A percentile compares a stretch with the other conserved stretches of the same genome.
These are phyloP conservation scores for Hipparchia sbordonii DNA, from an alignment of 2,888 invertebrate genomes.

Conservation along the genomic window DNA sequence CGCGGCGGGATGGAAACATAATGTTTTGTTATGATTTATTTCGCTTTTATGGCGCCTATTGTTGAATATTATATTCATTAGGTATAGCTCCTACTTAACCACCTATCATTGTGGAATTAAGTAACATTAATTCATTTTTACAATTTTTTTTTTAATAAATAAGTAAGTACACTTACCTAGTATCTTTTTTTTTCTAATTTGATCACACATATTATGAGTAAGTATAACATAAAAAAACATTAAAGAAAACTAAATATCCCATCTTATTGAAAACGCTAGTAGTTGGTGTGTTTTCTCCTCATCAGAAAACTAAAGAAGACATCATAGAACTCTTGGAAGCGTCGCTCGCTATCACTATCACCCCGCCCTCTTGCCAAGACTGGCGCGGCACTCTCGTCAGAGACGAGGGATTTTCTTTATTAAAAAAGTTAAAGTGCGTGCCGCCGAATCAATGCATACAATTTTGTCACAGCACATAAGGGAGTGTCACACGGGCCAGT, in stretches of 20 bases:
- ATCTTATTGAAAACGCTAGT: too few relatives aligned
- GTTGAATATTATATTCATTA: slow-evolving; percentile 38
- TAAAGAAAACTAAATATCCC: too few relatives aligned
- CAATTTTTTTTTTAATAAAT: too few relatives aligned
- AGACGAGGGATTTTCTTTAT: slow-evolving; percentile 54
- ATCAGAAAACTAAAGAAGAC: background rate
- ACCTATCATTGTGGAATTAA: background rate
- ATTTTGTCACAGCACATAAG: slow-evolving; percentile 17
- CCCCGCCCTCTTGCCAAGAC: slow-evolving; percentile 38
- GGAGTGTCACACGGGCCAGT: too few relatives aligned
- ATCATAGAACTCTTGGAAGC: background rate
- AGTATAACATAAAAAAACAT: too few relatives aligned
- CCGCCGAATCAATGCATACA: slow-evolving; percentile 53
- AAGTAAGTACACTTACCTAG: too few relatives aligned
- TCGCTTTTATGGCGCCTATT: slow-evolving; percentile 37
- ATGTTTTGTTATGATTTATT: slow-evolving; percentile 48
- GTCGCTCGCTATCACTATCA: slow-evolving; percentile 44
- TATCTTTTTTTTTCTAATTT: too few relatives aligned
- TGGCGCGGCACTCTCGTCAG: slow-evolving; percentile 29
- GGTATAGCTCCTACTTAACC: background rate
- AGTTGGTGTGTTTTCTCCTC: too few relatives aligned
- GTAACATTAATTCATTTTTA: too few relatives aligned
- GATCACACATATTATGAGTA: too few relatives aligned
- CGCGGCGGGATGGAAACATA: slow-evolving; percentile 46
- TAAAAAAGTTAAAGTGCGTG: slow-evolving; percentile 58